phyloP scores from a whole-genome alignment of 2,888 invertebrate species.

The Scotopteryx bipunctaria region DNA sequence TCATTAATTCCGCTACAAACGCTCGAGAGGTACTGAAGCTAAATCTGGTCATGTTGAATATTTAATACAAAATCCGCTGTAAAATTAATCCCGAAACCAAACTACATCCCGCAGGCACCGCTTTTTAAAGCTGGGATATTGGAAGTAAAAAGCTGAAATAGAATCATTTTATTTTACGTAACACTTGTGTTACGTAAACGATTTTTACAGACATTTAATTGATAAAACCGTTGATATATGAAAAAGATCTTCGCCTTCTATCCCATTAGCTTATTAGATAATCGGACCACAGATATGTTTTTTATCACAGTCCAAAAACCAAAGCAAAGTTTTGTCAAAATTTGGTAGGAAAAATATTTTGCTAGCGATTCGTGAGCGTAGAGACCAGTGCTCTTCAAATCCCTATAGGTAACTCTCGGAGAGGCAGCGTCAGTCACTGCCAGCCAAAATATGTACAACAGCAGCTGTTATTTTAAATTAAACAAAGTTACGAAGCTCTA shows the following conservation, averaged over 20 bases:
- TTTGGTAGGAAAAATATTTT: not conserved
- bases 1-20: conserved; percentile 8
- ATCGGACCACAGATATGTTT: too few relatives aligned
- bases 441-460: not conserved
- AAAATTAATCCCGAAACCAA: conserved; percentile 19
- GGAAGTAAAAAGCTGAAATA: too few relatives aligned
- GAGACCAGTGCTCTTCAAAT: not conserved
- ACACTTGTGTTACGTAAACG: too few relatives aligned
- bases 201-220: too few relatives aligned
- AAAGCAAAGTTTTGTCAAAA: too few relatives aligned
- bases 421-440: conserved; percentile 9
- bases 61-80: conserved; percentile 22
- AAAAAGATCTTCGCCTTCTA: too few relatives aligned
- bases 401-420: not conserved
- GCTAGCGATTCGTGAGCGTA: not conserved
- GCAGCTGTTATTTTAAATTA: conserved; percentile 2
- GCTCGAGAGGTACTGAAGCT: not conserved
- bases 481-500: not conserved
- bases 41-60: conserved; percentile 23
- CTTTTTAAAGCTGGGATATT: too few relatives aligned
- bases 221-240: too few relatives aligned
- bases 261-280: too few relatives aligned
- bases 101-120: not conserved
- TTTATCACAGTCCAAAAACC: too few relatives aligned
- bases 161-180: too few relatives aligned